Conservation (phyloP, 2,113 vertebrate species). For the Bubo scandiacus region DNA sequence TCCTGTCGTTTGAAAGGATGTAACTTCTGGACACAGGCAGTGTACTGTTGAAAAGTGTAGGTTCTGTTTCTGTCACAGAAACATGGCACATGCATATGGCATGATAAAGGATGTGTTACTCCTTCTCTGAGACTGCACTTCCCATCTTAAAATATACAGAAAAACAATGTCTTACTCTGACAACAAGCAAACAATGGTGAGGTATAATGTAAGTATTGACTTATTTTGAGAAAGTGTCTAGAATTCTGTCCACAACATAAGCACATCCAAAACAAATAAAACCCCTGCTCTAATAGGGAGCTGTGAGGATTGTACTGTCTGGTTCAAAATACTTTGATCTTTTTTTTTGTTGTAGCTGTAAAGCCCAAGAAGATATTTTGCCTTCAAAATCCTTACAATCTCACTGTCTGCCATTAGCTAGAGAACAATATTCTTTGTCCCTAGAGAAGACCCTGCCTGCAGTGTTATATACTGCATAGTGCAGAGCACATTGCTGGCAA, state of each 20-base stretch:
- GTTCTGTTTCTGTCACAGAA: neutral
- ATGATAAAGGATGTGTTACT: neutral
- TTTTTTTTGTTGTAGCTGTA: neutral
- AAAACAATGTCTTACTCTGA: neutral
- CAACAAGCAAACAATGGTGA: neutral
- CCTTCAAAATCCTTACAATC: neutral
- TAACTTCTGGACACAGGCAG: neutral
- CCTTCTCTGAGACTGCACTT: accelerated
- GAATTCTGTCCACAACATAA: neutral
- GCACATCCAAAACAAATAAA: neutral
- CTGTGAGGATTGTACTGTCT: neutral
- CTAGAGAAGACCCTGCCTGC: neutral
- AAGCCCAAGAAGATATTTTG: neutral
- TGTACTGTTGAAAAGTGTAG: neutral
- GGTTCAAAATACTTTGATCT: neutral
- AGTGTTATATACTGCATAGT: neutral
- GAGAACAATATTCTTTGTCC: neutral
- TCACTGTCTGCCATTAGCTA: neutral
- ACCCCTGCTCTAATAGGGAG: neutral
- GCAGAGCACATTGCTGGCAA: neutral
- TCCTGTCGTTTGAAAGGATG: neutral
- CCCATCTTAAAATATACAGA: neutral
- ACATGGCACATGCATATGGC: too few relatives aligned
- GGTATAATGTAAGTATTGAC: neutral
- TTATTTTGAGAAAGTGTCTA: neutral